phyloP scores from a whole-genome alignment of 2,113 vertebrate genomes.

The Trachemys scripta region DNA sequence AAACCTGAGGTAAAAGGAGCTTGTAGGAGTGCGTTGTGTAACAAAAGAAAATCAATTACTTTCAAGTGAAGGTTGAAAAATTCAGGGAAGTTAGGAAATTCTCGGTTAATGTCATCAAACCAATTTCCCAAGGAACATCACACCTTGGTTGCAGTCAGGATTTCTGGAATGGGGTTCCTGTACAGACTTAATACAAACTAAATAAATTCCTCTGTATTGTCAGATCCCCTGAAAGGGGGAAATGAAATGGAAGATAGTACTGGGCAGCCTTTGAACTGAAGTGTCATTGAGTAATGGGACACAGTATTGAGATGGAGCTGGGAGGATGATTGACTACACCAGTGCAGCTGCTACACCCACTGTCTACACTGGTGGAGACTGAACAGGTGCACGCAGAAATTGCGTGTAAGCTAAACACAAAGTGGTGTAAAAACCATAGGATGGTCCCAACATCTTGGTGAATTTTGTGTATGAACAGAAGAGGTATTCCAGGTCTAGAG shows the following conservation, averaged over 20 bases:
- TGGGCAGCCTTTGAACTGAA: conserved; percentile 5
- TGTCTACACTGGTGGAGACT: conserved; percentile 21
- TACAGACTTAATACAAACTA: not conserved
- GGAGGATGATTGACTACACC: not conserved
- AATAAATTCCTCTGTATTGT: not conserved
- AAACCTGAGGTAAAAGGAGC: conserved; percentile 16
- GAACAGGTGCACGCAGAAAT: conserved; percentile 58
- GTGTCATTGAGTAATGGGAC: not conserved
- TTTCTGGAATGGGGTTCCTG: not conserved
- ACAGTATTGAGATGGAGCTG: not conserved
- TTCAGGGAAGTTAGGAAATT: not conserved
- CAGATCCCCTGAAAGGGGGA: not conserved
- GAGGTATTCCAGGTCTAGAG: conserved; percentile 61
- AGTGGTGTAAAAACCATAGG: conserved; percentile 57
- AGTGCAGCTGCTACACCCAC: conserved; percentile 26
- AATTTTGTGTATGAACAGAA: conserved; percentile 49
- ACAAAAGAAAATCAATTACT: not conserved
- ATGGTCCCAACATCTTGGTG: conserved; percentile 55
- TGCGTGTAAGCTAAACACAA: conserved; percentile 28
- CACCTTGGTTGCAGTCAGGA: not conserved
- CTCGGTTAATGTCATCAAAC: not conserved
- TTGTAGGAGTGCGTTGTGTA: not conserved
- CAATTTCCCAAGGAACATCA: not conserved
- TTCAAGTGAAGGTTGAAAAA: not conserved
- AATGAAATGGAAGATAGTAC: conserved; percentile 42